Evolutionary conservation across 2,888 invertebrate species (phyloP).

Genomic region (Frankliniella intonsa): DNA sequence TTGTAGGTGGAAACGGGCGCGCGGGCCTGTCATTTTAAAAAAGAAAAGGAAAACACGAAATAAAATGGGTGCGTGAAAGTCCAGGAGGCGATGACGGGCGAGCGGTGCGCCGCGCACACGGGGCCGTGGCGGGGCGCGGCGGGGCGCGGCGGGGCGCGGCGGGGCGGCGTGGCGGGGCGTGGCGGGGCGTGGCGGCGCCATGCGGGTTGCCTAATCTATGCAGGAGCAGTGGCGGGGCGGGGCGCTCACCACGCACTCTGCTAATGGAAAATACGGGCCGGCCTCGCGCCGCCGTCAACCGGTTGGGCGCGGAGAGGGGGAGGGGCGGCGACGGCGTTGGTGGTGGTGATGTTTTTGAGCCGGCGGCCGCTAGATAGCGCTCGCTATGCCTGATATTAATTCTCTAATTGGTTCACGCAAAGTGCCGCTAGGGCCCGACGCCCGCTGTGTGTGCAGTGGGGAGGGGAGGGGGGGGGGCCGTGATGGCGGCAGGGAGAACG

Average conservation of each 20-base stretch:
- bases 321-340: not conserved
- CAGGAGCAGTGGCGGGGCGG: not conserved
- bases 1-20: too few species aligned
- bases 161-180: not conserved
- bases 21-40: too few species aligned
- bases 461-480: too few species aligned
- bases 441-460: too few species aligned
- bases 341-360: not conserved
- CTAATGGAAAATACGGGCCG: slow-evolving; percentile 9
- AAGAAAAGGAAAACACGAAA: too few species aligned
- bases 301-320: not conserved
- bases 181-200: not conserved
- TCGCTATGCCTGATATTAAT: not conserved
- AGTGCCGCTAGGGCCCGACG: too few species aligned
- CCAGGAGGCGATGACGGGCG: not conserved
- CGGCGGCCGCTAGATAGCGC: not conserved
- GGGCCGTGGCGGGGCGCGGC: not conserved
- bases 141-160: not conserved
- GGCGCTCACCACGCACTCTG: not conserved
- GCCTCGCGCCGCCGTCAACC: not conserved
- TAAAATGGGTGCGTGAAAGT: too few species aligned
- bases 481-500: too few species aligned
- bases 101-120: not conserved
- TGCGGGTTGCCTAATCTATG: not conserved
- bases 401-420: not conserved